Base-by-base conservation (phyloP, 2,888 invertebrate genomes). In the Amiota minor region DNA sequence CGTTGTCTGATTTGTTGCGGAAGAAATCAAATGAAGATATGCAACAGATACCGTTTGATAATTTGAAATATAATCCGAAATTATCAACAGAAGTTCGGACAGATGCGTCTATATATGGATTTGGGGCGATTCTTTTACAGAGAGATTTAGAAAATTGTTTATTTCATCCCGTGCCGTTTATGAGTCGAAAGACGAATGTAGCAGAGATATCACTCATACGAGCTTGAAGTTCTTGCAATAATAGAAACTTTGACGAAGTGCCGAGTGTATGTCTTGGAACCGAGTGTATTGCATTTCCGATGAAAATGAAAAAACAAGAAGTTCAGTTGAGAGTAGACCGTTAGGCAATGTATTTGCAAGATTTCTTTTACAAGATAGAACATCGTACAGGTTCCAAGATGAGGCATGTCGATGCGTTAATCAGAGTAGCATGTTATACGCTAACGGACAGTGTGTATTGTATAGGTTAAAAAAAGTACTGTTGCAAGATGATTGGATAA, bases 191-290 rank as follows among this genome's bases (percentile, higher is more conserved):
- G 1, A n/a, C n/a, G n/a, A n/a, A n/a, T n/a, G n/a, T n/a, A 78
- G 70, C 59, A 76, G 56, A 72, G 65, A 20, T 75, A 76, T 47
- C 72, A 73, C 47, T 77, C 76, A 74, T 83, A 86, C n/a, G 82
- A 84, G 68, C 61, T 86, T 9, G 82, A 86, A 55, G 77, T 77
- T 1, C 56, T 86, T 1, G 83, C 84, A 0, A 75, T 86, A 8
- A 71, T 83, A 3, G 75, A 74, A 55, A 79, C 83, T 0, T 50
- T 83, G 4, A 79, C 78, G 20, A 84, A 80, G 61, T 85, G 81
- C 76, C 62, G 81, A 0, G 65, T 78, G 4, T 77, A 74, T 55
- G 35, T 73, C 9, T 46, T 76, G 61, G 76, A n/a, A 75, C 74
- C 1, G 78, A 81, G 61, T 81, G 79, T 62, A 76, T 76, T 18